These are phyloP conservation scores for Drosophila pseudotakahashii DNA, from an alignment of 2,888 invertebrate species.

Conservation along the genomic window DNA sequence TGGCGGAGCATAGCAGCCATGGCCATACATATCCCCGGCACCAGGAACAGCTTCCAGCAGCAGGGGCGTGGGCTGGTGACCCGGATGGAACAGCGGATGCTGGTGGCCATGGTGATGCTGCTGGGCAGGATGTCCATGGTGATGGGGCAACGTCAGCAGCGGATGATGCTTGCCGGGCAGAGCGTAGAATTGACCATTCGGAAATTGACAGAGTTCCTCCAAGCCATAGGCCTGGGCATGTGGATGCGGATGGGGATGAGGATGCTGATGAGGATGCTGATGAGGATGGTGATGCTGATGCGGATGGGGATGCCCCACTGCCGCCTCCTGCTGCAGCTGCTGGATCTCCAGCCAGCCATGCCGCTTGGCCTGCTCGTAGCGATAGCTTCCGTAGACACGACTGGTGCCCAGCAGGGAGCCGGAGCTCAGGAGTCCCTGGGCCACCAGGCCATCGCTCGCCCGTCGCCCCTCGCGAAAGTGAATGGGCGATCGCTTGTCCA, in stretches of 20 bases:
- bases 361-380: slow-evolving; percentile 89
- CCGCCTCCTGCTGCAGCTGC: slow-evolving; percentile 90
- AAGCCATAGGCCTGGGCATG: slow-evolving; percentile 81
- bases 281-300: slow-evolving; percentile 26
- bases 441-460: slow-evolving; percentile 96
- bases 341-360: slow-evolving; percentile 93
- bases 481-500: slow-evolving; percentile 88
- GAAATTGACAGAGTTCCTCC: slow-evolving; percentile 89
- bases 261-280: not conserved
- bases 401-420: slow-evolving; percentile 70
- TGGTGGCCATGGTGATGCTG: slow-evolving; percentile 44
- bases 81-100: slow-evolving; percentile 32
- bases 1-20: slow-evolving; percentile 60
- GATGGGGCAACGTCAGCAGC: slow-evolving; percentile 75
- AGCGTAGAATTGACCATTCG: slow-evolving; percentile 88
- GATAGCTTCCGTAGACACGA: slow-evolving; percentile 77
- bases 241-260: slow-evolving; percentile 6
- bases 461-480: slow-evolving; percentile 92
- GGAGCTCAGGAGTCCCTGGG: slow-evolving; percentile 88
- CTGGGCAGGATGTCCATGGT: slow-evolving; percentile 62
- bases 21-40: slow-evolving; percentile 50
- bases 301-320: slow-evolving; percentile 84
- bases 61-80: slow-evolving; percentile 35
- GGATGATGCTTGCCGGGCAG: slow-evolving; percentile 67
- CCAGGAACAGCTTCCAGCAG: slow-evolving; percentile 43